Base-by-base conservation (phyloP, 2,113 vertebrate species). In the Vireo altiloquus region DNA sequence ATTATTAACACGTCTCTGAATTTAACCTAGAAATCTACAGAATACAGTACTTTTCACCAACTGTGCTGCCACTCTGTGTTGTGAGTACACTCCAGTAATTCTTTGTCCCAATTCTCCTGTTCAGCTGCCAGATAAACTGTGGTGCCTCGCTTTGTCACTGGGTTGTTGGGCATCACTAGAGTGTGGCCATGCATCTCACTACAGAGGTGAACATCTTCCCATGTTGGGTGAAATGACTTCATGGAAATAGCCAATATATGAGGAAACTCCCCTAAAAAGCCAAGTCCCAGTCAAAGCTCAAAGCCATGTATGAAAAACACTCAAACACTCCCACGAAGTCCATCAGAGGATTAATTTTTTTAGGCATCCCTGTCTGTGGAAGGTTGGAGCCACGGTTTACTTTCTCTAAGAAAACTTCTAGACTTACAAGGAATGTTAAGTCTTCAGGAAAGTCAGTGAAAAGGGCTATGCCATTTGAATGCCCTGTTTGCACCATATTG, bases 371-470 rank as follows among this genome's bases (percentile, higher is more conserved):
- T 53, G 15, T 33, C 19, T 63, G 24, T 47, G 60, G 30, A 91
- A 76, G 16, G 57, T 10, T 68, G 27, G 28, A 87, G 10, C 28
- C 14, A 9, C 14, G 35, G 46, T 31, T 71, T 79, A 66, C 16
- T 39, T 39, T 80, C 40, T 77, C 20, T 72, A 21, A 27, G 53
- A 37, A n/a, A 21, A 4, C 11, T 75, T 70, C 8, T 8, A 69
- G 75, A 46, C 59, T 94, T 54, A 18, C 0, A 57, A 82, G 42
- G 50, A 57, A 33, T 1, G 2, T 39, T 52, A 65, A 91, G 16
- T 49, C 61, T 76, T 92, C 7, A 39, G 56, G 54, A 82, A 87
- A 94, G 90, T 82, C 89, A 87, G 63, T 57, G 70, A n/a, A 77
- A 96, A 95, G 82, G 82, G 42, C 35, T 7, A 39, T 59, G 85